Base-by-base conservation (phyloP, 2,888 invertebrate genomes). In the Drosophila macrospina region DNA sequence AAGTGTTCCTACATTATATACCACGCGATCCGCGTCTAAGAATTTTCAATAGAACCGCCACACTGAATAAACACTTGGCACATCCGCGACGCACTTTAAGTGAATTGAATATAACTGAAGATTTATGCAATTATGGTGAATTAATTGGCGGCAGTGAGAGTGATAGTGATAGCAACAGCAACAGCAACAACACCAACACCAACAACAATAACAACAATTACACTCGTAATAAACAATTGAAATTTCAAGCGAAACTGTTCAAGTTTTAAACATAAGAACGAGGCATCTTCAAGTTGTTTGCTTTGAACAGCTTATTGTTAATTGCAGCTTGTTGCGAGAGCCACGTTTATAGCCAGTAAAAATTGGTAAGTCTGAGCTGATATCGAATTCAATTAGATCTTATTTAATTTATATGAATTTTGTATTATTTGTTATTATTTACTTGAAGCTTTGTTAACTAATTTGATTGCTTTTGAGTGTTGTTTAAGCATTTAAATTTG, bases 11-110 rank as follows among this genome's bases (percentile, higher is more conserved):
- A 51, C 88, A 90, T 74, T 92, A 92, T 69, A 91, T 91, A 45
- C 91, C 91, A 65, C 90, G 92, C 75, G 92, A 92, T 90, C 92
- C 92, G 68, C 90, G 91, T 73, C 89, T 92, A 89, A 91, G 91
- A 90, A 90, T 89, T 84, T 82, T 79, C 39, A 51, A 76, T 64
- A 82, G 66, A 78, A 81, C 81, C 63, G 74, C 68, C 72, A 77
- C 73, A 48, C 82, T 89, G 69, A 86, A 90, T 89, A 90, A 89
- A 91, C 90, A 91, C 89, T 90, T 80, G 69, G 55, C 57, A 41
- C 70, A 70, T 13, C 44, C 61, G 3, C 16, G 44, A 45, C 68
- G 56, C 82, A 79, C 69, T 16, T 32, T 66, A 72, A 91, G 87
- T 80, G 86, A 90, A 83, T 81, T 89, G 59, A 90, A 88, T 81